A percentile compares a stretch with the other conserved stretches of the same genome.
These are phyloP conservation scores for Bellardia pandia DNA, from an alignment of 2,888 invertebrate genomes.

Conservation along the genomic window DNA sequence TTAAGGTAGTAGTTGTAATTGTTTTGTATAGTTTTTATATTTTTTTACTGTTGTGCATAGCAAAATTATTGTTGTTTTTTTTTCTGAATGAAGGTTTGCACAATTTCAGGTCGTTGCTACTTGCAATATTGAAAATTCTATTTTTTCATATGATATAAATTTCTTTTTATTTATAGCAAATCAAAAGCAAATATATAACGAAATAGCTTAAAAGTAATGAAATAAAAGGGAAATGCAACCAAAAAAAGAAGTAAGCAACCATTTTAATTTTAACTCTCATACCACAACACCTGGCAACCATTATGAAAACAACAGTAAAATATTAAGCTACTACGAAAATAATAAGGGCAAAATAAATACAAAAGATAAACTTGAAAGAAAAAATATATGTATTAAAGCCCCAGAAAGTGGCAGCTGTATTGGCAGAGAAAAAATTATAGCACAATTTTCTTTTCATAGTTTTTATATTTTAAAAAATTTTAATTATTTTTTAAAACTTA, in stretches of 20 bases:
- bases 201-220: neutral
- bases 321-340: conserved; percentile 11
- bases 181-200: conserved; percentile 9
- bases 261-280: conserved; percentile 56
- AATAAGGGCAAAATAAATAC: conserved; percentile 56
- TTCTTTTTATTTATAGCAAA: conserved; percentile 3
- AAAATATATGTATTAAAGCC: conserved; percentile 32
- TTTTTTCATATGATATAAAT: conserved; percentile 10
- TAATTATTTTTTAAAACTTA: conserved; percentile 68
- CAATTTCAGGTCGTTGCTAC: conserved; percentile 71
- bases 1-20: conserved; percentile 8
- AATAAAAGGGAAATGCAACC: conserved; percentile 2
- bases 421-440: neutral
- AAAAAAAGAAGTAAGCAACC: conserved; percentile 29
- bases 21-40: conserved; percentile 6
- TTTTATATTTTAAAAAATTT: neutral
- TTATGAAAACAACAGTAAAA: conserved; percentile 39
- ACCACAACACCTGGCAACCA: conserved; percentile 63
- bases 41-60: conserved; percentile 33
- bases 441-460: neutral
- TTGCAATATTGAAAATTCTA: conserved; percentile 50
- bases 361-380: conserved; percentile 43
- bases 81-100: conserved; percentile 54
- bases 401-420: conserved; percentile 55
- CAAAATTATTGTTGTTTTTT: conserved; percentile 24